Base-by-base conservation (phyloP, 2,113 vertebrate genomes). In the Peromyscus maniculatus region DNA sequence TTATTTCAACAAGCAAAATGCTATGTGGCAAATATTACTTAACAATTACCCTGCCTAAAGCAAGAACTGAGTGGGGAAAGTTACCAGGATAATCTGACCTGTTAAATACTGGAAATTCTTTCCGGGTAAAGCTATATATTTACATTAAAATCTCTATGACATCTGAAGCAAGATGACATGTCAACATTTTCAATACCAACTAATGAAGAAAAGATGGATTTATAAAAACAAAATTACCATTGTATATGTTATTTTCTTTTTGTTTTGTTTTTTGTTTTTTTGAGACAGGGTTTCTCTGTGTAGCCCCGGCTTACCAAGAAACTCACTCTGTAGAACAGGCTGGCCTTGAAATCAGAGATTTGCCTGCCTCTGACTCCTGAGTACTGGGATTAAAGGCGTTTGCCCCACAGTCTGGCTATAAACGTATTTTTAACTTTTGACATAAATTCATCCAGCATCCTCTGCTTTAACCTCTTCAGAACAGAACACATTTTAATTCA, bases 1-100 rank as follows among this genome's bases (percentile, higher is more conserved):
- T 91, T 88, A 93, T 49, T 55, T 55, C 55, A 88, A 75, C 46
- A 95, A 86, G 91, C 64, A 12, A 80, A 80, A 80, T 80, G 52
- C 74, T 86, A 62, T 72, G 33, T 46, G 0, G 59, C 52, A 55
- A 28, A 5, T 93, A 88, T 46, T 46, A 64, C 16, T 64, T 21
- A n/a, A 87, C 2, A 75, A 22, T 55, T 95, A 52, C 16, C 67
- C 33, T 87, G n/a, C 9, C n/a, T 87, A 79, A 91, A 83, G 28
- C 26, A 77, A 13, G 22, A 39, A 49, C 1, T 67, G n/a, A n/a
- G 80, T 59, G 26, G 17, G 26, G 15, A 36, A 86, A 17, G 49
- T 1, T 89, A 67, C 11, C n/a, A 49, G 84, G 28, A 71, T 71
- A 87, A 69, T 87, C 71, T 39, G 82, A 49, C 24, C n/a, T 67